These are phyloP conservation scores for Brachynemurus nebulosus DNA, from an alignment of 2,888 invertebrate species.

Conservation along the genomic window DNA sequence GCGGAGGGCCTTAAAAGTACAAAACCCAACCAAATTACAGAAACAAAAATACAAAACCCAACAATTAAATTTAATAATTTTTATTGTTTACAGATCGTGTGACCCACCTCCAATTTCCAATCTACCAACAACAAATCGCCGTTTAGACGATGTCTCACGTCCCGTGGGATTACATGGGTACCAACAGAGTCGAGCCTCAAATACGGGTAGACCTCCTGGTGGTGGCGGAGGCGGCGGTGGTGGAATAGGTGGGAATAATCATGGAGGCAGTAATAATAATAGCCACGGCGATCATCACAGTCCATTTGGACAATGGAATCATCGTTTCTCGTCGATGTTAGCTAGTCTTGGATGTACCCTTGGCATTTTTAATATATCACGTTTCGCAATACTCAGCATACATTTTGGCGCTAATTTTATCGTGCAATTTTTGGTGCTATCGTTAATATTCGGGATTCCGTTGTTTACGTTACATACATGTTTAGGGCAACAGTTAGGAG, in stretches of 20 bases:
- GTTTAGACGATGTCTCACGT: too few relatives aligned
- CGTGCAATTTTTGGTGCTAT: constrained; percentile 73
- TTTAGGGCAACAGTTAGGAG: constrained; percentile 67
- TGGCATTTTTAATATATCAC: constrained; percentile 77
- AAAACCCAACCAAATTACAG: too few relatives aligned
- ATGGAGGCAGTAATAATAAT: background rate
- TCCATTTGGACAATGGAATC: constrained; percentile 50
- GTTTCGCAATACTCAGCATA: constrained; percentile 73
- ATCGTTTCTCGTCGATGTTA: constrained; percentile 60
- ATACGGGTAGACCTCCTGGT: constrained; percentile 3
- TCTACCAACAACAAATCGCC: too few relatives aligned
- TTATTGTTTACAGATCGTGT: constrained; percentile 3
- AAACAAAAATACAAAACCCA: background rate
- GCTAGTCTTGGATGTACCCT: constrained; percentile 75
- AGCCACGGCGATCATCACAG: constrained; percentile 32
- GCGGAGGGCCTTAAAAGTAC: too few relatives aligned
- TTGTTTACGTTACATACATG: constrained; percentile 63
- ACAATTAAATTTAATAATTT: background rate
- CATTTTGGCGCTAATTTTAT: constrained; percentile 83
- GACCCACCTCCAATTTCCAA: background rate
- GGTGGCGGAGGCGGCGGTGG: background rate
- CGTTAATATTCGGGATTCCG: constrained; percentile 67
- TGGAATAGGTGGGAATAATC: background rate
- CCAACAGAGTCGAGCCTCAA: constrained; percentile 2
- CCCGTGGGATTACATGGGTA: too few relatives aligned